Evolutionary conservation across 2,797 vertebrate species (phyloP), one percentile per base, ranked within the genome.

Genomic region (Cyclopterus lumpus): DNA sequence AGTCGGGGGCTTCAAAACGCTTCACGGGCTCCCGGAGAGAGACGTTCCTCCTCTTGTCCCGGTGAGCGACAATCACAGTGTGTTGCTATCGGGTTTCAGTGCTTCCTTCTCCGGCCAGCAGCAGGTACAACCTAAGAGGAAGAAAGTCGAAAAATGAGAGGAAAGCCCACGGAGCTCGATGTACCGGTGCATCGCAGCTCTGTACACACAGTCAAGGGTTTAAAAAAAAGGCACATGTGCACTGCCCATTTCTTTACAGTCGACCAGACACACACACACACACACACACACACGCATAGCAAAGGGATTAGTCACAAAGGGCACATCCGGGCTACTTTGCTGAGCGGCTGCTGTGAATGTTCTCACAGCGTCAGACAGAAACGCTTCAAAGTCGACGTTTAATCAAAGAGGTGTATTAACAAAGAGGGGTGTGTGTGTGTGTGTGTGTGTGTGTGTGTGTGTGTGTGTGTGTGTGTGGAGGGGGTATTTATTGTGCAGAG

Each of bases 271-370:
- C 26, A 71, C 40, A 71, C 22, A 30, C 34, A 51, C 63, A 34
- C n/a, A 8, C 60, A 51, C 11, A 36, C 38, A 10, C 5, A 36
- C 38, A 16, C 7, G 36, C 75, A 70, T 72, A 71, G 73, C 70
- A 40, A 6, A 53, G 42, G 38, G 76, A 79, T 77, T 57, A 84
- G 58, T 79, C 74, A 84, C 83, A 80, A 60, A 4, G 54, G 53
- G 16, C 54, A 18, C 15, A 77, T 24, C 15, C 0, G 44, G 16
- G 68, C 28, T 68, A 51, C 72, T 74, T 69, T 38, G 54, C 58
- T 5, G 22, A 38, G 36, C 3, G 3, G 10, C n/a, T 48, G 42
- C 42, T 28, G 61, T 49, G 66, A 62, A 26, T 36, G 59, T 55
- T 36, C 9, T 1, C 36, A 78, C 61, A 24, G 24, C 8, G 24